A percentile compares a stretch with the other conserved stretches of the same genome.
Evolutionary conservation across 2,888 invertebrate species (phyloP).

Genomic region (Apoda limacodes): DNA sequence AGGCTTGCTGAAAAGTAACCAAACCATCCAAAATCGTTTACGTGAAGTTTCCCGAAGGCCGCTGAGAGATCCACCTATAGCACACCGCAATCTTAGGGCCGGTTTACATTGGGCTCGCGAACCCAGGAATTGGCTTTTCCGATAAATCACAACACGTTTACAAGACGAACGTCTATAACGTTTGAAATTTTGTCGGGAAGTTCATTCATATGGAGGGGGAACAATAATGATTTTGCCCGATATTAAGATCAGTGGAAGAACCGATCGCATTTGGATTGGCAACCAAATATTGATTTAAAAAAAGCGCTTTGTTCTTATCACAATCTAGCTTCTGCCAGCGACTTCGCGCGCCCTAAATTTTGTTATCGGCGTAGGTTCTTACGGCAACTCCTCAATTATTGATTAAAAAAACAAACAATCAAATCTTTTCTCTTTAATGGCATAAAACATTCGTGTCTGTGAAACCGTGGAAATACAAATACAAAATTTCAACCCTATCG

Average conservation of each 20-base stretch:
- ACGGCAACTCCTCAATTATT: too few relatives aligned
- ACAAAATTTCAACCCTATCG: too few relatives aligned
- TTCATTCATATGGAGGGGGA: background rate
- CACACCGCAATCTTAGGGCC: background rate
- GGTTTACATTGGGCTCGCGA: background rate
- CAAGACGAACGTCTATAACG: background rate
- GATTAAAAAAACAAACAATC: too few relatives aligned
- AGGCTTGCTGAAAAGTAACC: background rate
- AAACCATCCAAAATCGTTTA: background rate
- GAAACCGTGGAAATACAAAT: too few relatives aligned
- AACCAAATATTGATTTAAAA: too few relatives aligned
- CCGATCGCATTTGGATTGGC: background rate
- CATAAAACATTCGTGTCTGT: too few relatives aligned
- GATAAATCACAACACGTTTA: background rate
- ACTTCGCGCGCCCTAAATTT: too few relatives aligned
- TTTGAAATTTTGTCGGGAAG: background rate
- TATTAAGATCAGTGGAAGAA: slow-evolving; percentile 9
- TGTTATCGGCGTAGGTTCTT: too few relatives aligned
- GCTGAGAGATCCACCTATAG: background rate
- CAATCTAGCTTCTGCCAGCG: too few relatives aligned
- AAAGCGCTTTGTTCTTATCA: too few relatives aligned
- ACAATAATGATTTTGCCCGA: slow-evolving; percentile 2
- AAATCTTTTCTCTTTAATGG: too few relatives aligned
- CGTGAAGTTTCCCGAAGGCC: background rate
- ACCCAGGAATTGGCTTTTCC: background rate